Evolutionary conservation across 2,113 vertebrate species (phyloP).

Genomic region (Hassar affinis): DNA sequence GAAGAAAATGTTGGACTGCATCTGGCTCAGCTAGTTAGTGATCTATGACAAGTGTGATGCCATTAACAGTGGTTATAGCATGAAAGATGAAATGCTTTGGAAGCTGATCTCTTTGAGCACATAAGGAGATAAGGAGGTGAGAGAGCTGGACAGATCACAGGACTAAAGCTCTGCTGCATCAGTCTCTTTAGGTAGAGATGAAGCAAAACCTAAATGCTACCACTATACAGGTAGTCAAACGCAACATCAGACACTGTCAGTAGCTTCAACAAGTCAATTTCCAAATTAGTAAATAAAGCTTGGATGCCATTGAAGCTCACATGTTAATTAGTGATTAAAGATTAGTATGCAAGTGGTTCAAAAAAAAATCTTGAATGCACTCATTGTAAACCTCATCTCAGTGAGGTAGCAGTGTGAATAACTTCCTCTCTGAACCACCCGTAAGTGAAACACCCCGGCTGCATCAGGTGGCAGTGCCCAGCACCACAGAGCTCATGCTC

Average conservation of each 20-base stretch:
- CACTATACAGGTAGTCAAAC: not conserved
- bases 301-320: not conserved
- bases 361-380: not conserved
- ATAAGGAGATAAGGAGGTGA: not conserved
- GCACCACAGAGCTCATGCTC: slow-evolving; percentile 56
- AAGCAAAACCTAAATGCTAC: not conserved
- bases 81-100: not conserved
- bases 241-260: not conserved
- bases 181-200: not conserved
- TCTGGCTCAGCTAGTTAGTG: not conserved
- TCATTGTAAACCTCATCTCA: not conserved
- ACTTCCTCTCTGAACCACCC: not conserved
- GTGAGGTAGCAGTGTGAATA: not conserved
- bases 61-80: not conserved
- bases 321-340: not conserved
- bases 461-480: slow-evolving; percentile 45
- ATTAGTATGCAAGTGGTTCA: not conserved
- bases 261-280: not conserved
- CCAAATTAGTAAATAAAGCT: not conserved
- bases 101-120: not conserved
- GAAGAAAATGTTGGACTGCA: not conserved
- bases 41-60: not conserved
- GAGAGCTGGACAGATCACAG: not conserved
- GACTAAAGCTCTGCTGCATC: slow-evolving; percentile 9
- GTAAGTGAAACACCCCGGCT: not conserved